phyloP scores from a whole-genome alignment of 2,797 vertebrate genomes.

The Anguilla pacifica region DNA sequence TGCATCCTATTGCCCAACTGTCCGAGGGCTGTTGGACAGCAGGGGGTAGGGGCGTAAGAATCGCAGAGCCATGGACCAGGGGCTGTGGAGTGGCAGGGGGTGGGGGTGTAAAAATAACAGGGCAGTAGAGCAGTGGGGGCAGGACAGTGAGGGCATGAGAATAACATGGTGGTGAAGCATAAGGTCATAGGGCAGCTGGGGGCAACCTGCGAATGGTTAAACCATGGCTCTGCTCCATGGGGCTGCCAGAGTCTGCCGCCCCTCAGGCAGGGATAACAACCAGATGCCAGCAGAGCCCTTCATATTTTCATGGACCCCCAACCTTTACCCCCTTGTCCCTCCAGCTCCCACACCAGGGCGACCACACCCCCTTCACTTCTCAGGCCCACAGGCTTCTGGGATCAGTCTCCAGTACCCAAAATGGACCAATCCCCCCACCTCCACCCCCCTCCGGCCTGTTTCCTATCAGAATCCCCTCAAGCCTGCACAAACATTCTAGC shows the following conservation, averaged over 20 bases:
- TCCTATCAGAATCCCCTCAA: constrained; percentile 31
- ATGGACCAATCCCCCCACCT: neutral
- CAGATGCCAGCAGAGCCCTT: constrained; percentile 2
- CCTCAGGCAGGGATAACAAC: constrained; percentile 8
- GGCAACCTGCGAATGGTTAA: constrained; percentile 23
- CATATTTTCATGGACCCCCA: neutral
- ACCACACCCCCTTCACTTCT: neutral
- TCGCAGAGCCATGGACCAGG: neutral
- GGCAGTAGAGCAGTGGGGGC: neutral
- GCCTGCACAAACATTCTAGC: constrained; percentile 48
- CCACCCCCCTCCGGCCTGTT: neutral
- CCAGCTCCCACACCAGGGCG: neutral
- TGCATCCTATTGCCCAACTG: neutral
- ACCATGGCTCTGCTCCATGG: neutral
- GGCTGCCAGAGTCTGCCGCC: neutral
- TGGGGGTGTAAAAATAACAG: neutral
- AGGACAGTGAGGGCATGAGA: constrained; percentile 9
- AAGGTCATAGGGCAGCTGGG: neutral
- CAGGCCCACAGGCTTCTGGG: constrained; percentile 9
- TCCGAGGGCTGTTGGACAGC: neutral
- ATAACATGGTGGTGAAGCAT: neutral
- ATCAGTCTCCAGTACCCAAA: constrained; percentile 16
- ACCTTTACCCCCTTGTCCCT: neutral
- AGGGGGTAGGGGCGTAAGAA: neutral
- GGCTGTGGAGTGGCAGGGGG: no score